A percentile compares a stretch with the other conserved stretches of the same genome.
Evolutionary conservation across 2,797 vertebrate genomes (phyloP).

Genomic region (Tenualosa ilisha): DNA sequence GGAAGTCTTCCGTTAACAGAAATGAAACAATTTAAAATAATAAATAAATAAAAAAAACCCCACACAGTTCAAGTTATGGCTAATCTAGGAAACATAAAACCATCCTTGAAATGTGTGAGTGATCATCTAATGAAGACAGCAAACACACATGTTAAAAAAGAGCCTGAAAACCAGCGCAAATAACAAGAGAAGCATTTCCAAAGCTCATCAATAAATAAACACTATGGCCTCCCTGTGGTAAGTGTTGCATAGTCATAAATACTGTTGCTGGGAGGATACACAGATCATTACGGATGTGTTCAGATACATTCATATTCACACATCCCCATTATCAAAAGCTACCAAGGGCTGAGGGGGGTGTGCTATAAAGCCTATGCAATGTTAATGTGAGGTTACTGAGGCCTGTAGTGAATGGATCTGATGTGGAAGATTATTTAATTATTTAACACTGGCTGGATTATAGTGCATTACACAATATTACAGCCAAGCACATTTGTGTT

Average conservation of each 20-base stretch:
- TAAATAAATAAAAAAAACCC: not conserved
- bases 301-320: too few species aligned
- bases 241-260: not conserved
- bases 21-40: not conserved
- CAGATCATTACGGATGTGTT: too few species aligned
- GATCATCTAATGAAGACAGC: not conserved
- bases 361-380: too few species aligned
- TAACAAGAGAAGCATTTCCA: not conserved
- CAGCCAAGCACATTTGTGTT: too few species aligned
- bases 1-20: not conserved
- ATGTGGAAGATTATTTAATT: too few species aligned
- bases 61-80: not conserved
- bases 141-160: not conserved
- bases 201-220: slow-evolving; percentile 3
- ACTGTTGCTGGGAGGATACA: not conserved
- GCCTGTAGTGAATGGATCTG: too few species aligned
- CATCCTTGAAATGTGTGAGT: not conserved
- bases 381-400: too few species aligned
- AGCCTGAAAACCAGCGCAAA: too few species aligned
- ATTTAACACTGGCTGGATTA: too few species aligned
- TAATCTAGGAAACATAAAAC: not conserved
- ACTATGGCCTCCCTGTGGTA: not conserved
- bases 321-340: too few species aligned
- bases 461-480: too few species aligned
- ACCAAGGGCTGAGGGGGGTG: too few species aligned